Evolutionary conservation across 2,113 vertebrate species (phyloP).

Genomic region (Nothocercus julius): DNA sequence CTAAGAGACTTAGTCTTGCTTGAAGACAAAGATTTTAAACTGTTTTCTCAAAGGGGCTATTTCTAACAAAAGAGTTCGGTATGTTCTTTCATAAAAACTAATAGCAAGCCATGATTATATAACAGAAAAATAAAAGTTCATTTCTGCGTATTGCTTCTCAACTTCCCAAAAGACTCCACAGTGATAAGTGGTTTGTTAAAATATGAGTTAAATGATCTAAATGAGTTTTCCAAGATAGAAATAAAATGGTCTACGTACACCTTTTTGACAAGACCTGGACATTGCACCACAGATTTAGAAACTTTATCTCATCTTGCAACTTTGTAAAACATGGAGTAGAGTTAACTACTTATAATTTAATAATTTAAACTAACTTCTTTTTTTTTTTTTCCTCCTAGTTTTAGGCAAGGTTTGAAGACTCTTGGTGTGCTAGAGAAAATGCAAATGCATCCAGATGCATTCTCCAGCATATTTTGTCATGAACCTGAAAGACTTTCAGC

Average conservation of each 20-base stretch:
- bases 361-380: background rate
- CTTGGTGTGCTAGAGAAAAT: constrained; percentile 90
- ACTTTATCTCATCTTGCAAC: background rate
- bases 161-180: background rate
- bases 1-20: background rate
- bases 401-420: constrained; percentile 89
- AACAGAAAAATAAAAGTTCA: background rate
- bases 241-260: background rate
- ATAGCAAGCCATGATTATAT: background rate
- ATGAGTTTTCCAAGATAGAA: background rate
- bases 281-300: background rate
- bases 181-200: background rate
- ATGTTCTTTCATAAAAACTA: background rate
- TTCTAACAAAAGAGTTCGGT: background rate
- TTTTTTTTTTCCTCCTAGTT: constrained; percentile 69
- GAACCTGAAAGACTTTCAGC: constrained; percentile 80
- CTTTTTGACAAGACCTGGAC: background rate
- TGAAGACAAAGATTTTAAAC: background rate
- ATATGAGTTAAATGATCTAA: background rate
- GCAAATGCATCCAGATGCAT: constrained; percentile 82
- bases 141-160: background rate
- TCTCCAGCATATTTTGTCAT: constrained; percentile 83
- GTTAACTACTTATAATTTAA: background rate
- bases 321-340: background rate
- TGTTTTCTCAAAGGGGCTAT: background rate